Percentiles rank a stretch among this genome's conserved stretches.
Conservation (phyloP, 2,113 vertebrate genomes). For the cattle (Bos taurus) region ARS-UCD2.0 NC_037338.1:17393501-17394000, state of each 20-base stretch:
- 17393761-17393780: neutral
- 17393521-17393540: neutral
- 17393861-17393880: neutral
- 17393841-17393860: neutral
- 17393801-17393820: neutral
- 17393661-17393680: neutral
- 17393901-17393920: neutral
- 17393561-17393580: neutral
- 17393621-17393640: neutral
- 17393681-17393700: neutral
- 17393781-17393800: neutral
- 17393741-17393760: neutral
- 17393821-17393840: neutral
- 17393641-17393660: neutral
- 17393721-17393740: neutral
- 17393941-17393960: neutral
- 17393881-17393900: neutral
- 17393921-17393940: neutral
- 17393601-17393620: neutral
- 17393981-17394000: neutral
- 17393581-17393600: neutral
- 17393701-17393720: neutral
- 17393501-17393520: neutral
- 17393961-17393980: neutral
- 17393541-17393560: neutral